Evolutionary conservation across 1,140 invertebrate species (phyloP), one percentile per base, ranked within the genome.

Genomic region (Conopomorpha cramerella): DNA sequence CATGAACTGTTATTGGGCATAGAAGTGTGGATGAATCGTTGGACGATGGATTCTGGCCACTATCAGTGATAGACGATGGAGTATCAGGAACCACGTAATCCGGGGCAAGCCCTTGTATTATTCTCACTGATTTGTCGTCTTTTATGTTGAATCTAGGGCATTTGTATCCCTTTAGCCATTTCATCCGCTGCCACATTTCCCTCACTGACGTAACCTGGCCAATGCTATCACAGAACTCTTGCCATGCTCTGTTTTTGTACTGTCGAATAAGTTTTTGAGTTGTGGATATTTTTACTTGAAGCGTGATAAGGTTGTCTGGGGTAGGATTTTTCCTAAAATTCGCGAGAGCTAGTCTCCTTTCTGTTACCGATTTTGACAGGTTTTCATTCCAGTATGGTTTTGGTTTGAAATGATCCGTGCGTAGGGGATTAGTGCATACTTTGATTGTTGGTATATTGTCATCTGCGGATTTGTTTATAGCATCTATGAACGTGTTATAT

Each of bases 161-260:
- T 16, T 16, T 13, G 15, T 44, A 28, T 0, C 48, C 48, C 34
- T 50, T 50, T 8, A 47, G 2, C 48, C 48, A 51, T 16, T 18
- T 43, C 45, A 51, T 51, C 18, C 19, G 36, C 10, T 17, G 27
- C 46, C 46, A 49, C 32, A 49, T 36, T 11, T 49, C 35, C 15
- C 16, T 19, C 8, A 32, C 17, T 10, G 36, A 26, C 8, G 37
- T 37, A 3, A 26, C 31, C 14, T 39, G 29, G 30, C 38, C 17
- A 18, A 41, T 30, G 28, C 23, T 12, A 6, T 18, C 23, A 11
- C 37, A 43, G 17, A 45, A 43, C 10, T 29, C n/a, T 18, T 7
- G 10, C 34, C 43, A 41, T 1, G 16, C 10, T 26, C 15, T 19
- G 7, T 7, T 10, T 15, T 19, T 25, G 10, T 16, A 34, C 28